Evolutionary conservation across 1,140 invertebrate genomes (phyloP).

Genomic region (Zophobas morio): DNA sequence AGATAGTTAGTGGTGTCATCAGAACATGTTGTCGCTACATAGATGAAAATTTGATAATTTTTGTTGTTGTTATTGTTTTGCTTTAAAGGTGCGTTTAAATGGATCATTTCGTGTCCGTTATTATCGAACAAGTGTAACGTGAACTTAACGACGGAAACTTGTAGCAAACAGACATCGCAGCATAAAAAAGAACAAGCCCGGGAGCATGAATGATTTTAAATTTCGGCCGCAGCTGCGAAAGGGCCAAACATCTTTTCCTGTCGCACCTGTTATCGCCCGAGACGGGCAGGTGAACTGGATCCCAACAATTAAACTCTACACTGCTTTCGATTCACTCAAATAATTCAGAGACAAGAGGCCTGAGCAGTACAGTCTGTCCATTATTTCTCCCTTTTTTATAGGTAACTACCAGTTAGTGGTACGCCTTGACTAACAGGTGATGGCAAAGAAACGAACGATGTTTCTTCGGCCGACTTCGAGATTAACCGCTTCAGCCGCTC

Average conservation of each 20-base stretch:
- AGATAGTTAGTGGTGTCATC: no score
- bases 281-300: slow-evolving; percentile 35
- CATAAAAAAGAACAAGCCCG: slow-evolving; percentile 18
- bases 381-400: slow-evolving; percentile 40
- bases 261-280: slow-evolving; percentile 33
- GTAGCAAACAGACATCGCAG: neutral
- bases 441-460: slow-evolving; percentile 44
- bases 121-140: neutral
- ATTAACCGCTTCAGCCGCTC: slow-evolving; percentile 45
- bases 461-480: slow-evolving; percentile 46
- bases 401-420: slow-evolving; percentile 42
- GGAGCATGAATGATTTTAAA: slow-evolving; percentile 18
- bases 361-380: slow-evolving; percentile 29
- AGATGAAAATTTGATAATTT: no score
- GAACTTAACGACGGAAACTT: neutral
- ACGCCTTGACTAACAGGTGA: slow-evolving; percentile 44
- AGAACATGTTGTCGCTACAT: no score
- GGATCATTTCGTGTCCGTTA: neutral
- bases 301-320: slow-evolving; percentile 37
- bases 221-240: slow-evolving; percentile 17
- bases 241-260: slow-evolving; percentile 18
- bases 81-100: no score
- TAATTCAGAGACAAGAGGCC: slow-evolving; percentile 33
- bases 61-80: no score
- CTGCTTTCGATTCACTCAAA: slow-evolving; percentile 34